Evolutionary conservation across 2,888 invertebrate species (phyloP).

Genomic region (Brachyptera putata): DNA sequence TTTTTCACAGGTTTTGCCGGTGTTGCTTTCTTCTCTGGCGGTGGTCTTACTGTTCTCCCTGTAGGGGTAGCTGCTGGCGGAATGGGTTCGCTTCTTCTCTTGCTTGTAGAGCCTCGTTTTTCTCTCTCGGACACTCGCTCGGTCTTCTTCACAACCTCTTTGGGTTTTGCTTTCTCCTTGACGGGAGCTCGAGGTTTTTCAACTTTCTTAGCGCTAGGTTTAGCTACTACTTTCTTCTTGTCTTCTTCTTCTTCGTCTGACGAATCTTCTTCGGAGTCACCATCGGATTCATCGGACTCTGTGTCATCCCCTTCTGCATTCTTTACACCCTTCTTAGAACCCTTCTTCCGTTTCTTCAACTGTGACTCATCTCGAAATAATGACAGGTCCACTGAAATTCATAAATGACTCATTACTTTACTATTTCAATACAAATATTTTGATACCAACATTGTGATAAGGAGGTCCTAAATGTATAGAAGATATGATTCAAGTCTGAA

Average conservation of each 20-base stretch:
- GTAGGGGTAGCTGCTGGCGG: conserved; percentile 11
- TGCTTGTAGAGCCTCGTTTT: conserved; percentile 19
- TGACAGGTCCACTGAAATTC: conserved; percentile 70
- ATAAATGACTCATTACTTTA: background rate
- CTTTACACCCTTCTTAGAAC: conserved; percentile 25
- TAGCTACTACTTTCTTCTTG: conserved; percentile 10
- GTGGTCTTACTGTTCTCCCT: conserved; percentile 11
- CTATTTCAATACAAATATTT: too few species aligned
- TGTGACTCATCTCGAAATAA: conserved; percentile 80
- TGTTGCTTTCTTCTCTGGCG: conserved; percentile 25
- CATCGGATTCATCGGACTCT: conserved; percentile 20
- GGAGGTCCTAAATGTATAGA: too few species aligned
- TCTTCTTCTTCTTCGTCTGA: conserved; percentile 24
- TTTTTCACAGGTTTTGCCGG: conserved; percentile 26
- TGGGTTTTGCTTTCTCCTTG: conserved; percentile 23
- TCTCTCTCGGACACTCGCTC: conserved; percentile 22
- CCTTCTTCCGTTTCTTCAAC: conserved; percentile 53
- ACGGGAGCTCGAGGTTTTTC: conserved; percentile 27
- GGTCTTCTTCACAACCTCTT: conserved; percentile 22
- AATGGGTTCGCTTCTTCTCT: conserved; percentile 23
- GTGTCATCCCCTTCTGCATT: conserved; percentile 19
- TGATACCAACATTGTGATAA: too few species aligned
- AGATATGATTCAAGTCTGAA: too few species aligned
- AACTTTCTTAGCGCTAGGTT: conserved; percentile 21
- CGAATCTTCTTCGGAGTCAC: conserved; percentile 7